These are phyloP conservation scores for Hylia prasina DNA, from an alignment of 2,113 vertebrate species.

Conservation along the genomic window DNA sequence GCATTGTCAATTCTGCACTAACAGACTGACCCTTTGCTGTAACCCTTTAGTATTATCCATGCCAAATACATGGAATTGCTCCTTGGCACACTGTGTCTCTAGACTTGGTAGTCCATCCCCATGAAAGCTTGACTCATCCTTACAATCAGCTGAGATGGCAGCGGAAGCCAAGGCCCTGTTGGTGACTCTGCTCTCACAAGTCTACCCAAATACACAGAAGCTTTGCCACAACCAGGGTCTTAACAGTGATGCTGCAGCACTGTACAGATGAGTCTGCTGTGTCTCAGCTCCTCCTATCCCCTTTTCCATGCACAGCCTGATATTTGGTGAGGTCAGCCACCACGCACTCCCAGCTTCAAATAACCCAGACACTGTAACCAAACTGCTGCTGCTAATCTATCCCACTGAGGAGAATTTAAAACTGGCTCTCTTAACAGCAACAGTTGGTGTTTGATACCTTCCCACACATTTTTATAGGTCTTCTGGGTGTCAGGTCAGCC, in stretches of 20 bases:
- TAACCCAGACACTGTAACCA: not conserved
- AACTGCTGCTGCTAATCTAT: not conserved
- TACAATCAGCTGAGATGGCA: not conserved
- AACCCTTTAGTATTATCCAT: not conserved
- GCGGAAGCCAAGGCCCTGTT: not conserved
- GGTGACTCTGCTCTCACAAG: not conserved
- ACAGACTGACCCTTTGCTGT: not conserved
- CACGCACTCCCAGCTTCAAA: not conserved
- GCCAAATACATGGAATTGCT: not conserved
- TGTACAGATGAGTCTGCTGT: not conserved
- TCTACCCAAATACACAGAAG: not conserved
- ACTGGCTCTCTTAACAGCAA: not conserved
- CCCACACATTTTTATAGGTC: not conserved
- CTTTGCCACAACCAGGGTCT: not conserved
- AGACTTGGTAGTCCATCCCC: not conserved
- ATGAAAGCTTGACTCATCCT: not conserved
- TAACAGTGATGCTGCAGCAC: not conserved
- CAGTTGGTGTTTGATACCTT: not conserved
- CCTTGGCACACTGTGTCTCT: not conserved
- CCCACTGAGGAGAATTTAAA: not conserved
- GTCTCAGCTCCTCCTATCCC: not conserved
- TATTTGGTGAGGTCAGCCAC: not conserved
- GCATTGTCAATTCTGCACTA: not conserved
- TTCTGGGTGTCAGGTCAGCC: constrained; percentile 11
- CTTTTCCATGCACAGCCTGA: not conserved